Evolutionary conservation across 2,797 vertebrate genomes (phyloP).

Genomic region (Microcaecilia unicolor): DNA sequence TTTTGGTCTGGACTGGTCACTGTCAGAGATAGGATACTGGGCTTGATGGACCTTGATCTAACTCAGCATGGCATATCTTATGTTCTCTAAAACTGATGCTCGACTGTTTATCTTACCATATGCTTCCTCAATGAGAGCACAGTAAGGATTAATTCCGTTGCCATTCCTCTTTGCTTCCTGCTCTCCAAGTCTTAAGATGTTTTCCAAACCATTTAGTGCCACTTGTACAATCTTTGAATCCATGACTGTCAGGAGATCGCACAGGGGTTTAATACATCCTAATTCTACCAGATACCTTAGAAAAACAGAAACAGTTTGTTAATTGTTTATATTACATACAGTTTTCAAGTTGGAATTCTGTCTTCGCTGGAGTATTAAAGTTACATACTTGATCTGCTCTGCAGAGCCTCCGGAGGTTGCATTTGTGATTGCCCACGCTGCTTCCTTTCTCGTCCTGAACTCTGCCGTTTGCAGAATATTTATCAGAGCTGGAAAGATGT

Average conservation of each 20-base stretch:
- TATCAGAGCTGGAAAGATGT: constrained; percentile 69
- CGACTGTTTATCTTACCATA: constrained; percentile 69
- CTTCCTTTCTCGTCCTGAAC: constrained; percentile 70
- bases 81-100: no score
- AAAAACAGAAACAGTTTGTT: constrained; percentile 7
- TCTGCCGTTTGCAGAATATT: constrained; percentile 67
- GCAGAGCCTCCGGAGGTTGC: constrained; percentile 77
- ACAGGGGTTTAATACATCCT: constrained; percentile 92
- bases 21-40: no score
- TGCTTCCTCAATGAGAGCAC: constrained; percentile 89
- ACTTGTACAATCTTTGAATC: constrained; percentile 97
- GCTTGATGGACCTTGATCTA: no score
- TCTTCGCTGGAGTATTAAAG: no score
- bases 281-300: constrained; percentile 87
- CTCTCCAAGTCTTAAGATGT: constrained; percentile 89
- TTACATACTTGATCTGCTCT: constrained; percentile 84
- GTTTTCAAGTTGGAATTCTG: no score
- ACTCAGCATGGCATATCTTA: no score
- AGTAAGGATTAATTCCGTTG: constrained; percentile 88
- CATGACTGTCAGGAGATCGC: constrained; percentile 94
- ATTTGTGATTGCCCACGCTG: constrained; percentile 73
- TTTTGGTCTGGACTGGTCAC: no score
- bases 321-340: no score
- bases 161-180: constrained; percentile 86
- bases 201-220: constrained; percentile 88